Evolutionary conservation across 2,888 invertebrate genomes (phyloP), one percentile per base, ranked within the genome.

Genomic region (Clunio marinus): DNA sequence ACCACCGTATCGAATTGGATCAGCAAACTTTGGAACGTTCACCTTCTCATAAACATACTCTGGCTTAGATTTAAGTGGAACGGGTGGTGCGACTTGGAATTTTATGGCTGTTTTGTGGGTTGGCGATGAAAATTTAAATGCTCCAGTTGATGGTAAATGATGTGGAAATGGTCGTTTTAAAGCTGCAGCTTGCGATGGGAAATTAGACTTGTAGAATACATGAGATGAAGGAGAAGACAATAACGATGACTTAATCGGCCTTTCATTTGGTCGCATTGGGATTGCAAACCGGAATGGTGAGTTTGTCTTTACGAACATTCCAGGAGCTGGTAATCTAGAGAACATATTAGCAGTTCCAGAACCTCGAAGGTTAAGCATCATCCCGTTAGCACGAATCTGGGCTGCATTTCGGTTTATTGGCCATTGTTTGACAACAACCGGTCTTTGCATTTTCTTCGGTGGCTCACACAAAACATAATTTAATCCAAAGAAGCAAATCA

Each of bases 1-100:
- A 77, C 77, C 72, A 76, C 76, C 67, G 75, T 71, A 55, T 75
- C 73, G 60, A 76, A 69, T 70, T 32, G 73, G 68, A n/a, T 73
- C 71, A 2, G 72, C 70, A 28, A 75, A 73, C 5, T 78, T 77
- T 28, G 46, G 60, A 2, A 55, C 24, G 15, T 57, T 60, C 8
- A 69, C 62, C 45, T 75, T 77, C 68, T 78, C 78, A 32, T 76
- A 78, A 66, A 75, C 74, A 51, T 76, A 75, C 51, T 69, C 70
- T 5, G 68, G 58, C 25, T 45, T 68, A 10, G 73, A 72, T 1
- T 74, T 73, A 71, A 76, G 76, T 1, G 74, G 70, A 70, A 73
- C 76, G 13, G 72, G 60, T 28, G 65, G 66, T n/a, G 69, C 41
- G 27, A 59, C 24, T 20, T 69, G 59, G 55, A 70, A 69, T 27